Conservation (phyloP, 2,797 vertebrate species). For the Thamnophis elegans region DNA sequence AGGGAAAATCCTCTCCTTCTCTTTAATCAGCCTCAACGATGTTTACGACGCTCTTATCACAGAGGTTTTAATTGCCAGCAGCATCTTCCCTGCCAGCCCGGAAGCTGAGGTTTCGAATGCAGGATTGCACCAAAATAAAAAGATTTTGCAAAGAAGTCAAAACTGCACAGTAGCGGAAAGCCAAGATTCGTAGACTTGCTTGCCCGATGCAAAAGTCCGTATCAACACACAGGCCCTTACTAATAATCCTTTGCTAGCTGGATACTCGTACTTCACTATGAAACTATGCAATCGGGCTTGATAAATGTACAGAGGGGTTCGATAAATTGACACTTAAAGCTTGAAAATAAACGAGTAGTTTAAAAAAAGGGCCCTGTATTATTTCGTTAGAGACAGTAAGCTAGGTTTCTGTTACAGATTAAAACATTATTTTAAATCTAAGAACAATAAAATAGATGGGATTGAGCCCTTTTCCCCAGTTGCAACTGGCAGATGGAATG, state of each 20-base stretch:
- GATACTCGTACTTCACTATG: no score
- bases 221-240: neutral
- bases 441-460: no score
- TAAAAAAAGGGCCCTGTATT: no score
- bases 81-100: neutral
- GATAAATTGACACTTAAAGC: no score
- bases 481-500: no score
- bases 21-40: neutral
- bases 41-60: neutral
- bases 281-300: no score
- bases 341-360: no score
- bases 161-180: fast-evolving
- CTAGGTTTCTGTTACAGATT: no score
- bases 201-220: neutral
- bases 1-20: neutral
- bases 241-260: neutral
- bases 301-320: no score
- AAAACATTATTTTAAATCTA: no score
- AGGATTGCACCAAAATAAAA: neutral
- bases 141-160: neutral
- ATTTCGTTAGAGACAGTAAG: no score
- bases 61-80: neutral
- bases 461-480: no score
- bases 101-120: neutral
- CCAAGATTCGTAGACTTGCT: neutral